Base-by-base conservation (phyloP, 2,113 vertebrate species). In the Laticauda colubrina region DNA sequence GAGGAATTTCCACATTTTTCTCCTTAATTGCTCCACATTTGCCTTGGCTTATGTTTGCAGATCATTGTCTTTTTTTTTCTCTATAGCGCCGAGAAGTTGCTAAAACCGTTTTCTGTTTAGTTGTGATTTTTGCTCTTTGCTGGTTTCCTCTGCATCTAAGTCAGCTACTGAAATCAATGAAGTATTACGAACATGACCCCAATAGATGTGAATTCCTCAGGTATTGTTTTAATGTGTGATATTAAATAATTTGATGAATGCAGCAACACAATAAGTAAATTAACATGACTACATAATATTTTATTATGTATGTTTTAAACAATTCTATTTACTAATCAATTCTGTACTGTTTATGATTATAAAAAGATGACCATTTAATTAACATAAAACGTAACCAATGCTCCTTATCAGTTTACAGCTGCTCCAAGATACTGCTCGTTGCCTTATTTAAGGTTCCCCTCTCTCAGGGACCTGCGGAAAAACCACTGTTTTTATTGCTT, bases 141-240 rank as follows among this genome's bases (percentile, higher is more conserved):
- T 99, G 99, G 99, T 99, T 99, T 95, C 99, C 99, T 61, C 97
- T 99, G 91, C 99, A 99, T 94, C 97, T 99, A 92, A 99, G 99
- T 94, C 98, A 99, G 93, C 98, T 99, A 95, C 96, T 99, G 93
- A 99, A 99, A 97, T 98, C 97, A 97, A 98, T 96, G 29, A 94
- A 98, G 18, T 99, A 99, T 88, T 56, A 96, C 26, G 96, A 96
- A 92, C 64, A 45, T 24, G 98, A 99, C 51, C 95, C 91, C 4
- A 94, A 92, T 55, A 98, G 99, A 92, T 99, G 99, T 97, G 99
- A 99, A 89, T 96, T 99, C 23, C 97, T 99, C 86, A 99, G 97
- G 99, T 99, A 98, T 0, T 89, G 88, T 93, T 94, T 95, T 93
- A 53, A 57, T 91, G 18, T 85, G 18, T 81, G 48, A 15, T 11